Conservation (phyloP, 1,140 invertebrate species). For the Mamestra configurata region DNA sequence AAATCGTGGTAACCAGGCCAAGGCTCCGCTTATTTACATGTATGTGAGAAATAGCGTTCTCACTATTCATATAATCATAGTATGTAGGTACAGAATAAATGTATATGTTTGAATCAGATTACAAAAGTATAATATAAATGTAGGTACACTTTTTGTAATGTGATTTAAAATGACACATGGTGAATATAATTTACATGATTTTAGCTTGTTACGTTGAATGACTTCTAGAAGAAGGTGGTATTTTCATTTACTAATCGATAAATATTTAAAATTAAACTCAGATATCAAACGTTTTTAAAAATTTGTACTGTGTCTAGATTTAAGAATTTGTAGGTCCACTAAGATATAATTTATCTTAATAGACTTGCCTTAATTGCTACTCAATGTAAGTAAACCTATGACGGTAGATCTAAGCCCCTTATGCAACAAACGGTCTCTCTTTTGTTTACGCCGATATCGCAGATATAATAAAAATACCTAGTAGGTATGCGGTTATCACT, state of each 20-base stretch:
- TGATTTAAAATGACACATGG: constrained; percentile 16
- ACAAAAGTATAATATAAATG: constrained; percentile 22
- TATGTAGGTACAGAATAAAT: constrained; percentile 39
- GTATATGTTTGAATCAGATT: constrained; percentile 39
- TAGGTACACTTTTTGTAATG: background rate
- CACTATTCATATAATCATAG: constrained; percentile 61
- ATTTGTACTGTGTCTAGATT: no score
- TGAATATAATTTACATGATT: constrained; percentile 1
- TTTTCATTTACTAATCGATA: background rate
- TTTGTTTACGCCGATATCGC: background rate
- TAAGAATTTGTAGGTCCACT: no score
- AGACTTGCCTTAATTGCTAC: no score
- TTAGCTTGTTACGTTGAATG: background rate
- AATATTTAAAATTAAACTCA: no score
- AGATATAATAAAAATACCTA: constrained; percentile 10
- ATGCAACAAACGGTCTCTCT: background rate
- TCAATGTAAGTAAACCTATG: no score
- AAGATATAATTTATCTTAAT: no score
- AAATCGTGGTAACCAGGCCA: constrained; percentile 86
- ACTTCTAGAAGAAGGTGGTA: background rate
- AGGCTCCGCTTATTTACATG: constrained; percentile 83
- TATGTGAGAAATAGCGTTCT: constrained; percentile 83
- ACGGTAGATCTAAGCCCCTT: no score
- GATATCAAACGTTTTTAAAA: no score
- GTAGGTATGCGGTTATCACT: constrained; percentile 2